A percentile compares a stretch with the other conserved stretches of the same genome.
Conservation (phyloP, 2,113 vertebrate species). For the Toxotes jaculatrix region DNA sequence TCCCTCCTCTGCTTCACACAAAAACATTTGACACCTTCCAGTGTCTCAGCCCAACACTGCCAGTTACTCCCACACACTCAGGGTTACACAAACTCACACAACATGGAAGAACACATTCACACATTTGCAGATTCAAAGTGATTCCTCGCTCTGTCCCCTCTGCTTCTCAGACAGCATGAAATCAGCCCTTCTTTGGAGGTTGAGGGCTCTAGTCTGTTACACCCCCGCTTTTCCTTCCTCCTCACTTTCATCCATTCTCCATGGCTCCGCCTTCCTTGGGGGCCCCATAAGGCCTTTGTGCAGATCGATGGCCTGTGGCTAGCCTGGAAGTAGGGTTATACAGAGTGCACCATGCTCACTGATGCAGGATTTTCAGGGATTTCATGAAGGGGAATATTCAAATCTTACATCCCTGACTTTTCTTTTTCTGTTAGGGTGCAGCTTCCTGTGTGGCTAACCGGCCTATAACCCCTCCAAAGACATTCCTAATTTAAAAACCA, state of each 20-base stretch:
- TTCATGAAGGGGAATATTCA: constrained; percentile 15
- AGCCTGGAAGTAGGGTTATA: constrained; percentile 50
- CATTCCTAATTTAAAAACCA: neutral
- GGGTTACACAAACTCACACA: constrained; percentile 58
- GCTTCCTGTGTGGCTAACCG: neutral
- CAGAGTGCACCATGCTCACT: constrained; percentile 42
- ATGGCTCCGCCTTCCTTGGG: constrained; percentile 51
- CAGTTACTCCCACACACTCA: constrained; percentile 55
- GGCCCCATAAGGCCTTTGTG: constrained; percentile 67
- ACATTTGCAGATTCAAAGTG: constrained; percentile 34
- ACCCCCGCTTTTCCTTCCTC: constrained; percentile 54
- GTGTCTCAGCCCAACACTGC: constrained; percentile 45
- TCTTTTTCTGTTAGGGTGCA: neutral
- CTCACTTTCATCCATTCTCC: constrained; percentile 70
- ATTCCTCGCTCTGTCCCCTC: constrained; percentile 48
- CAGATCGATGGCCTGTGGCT: constrained; percentile 76
- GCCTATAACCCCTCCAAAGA: neutral
- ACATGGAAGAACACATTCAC: constrained; percentile 27
- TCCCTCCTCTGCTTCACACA: constrained; percentile 67
- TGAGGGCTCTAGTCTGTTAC: constrained; percentile 35
- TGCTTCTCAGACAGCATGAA: constrained; percentile 62
- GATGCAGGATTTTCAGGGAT: constrained; percentile 4
- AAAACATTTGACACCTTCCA: constrained; percentile 79
- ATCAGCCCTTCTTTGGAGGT: constrained; percentile 58
- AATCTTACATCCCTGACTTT: neutral